Evolutionary conservation across 2,113 vertebrate genomes (phyloP), one percentile per base, ranked within the genome.

Genomic region (Chroicocephalus ridibundus): DNA sequence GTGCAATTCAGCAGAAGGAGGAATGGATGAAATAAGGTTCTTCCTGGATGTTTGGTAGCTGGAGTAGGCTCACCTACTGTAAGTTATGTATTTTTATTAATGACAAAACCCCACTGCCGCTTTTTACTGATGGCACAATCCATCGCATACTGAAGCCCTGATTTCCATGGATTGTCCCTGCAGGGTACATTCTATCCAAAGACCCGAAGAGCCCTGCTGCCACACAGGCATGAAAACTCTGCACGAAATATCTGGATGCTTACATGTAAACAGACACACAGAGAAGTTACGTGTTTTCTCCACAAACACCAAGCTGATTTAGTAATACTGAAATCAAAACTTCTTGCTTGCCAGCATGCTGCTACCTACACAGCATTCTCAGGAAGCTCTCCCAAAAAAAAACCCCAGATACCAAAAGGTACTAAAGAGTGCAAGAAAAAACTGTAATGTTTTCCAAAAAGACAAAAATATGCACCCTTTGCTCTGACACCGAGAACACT

Each of bases 131-230:
- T 47, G 66, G 62, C 46, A 71, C 42, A 61, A 62, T 27, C 40
- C 8, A 31, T 21, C 0, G 0, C 34, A 14, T 36, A 34, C 49
- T 9, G 38, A 64, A 91, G 2, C 8, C 1, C 2, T 46, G 9
- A 62, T 54, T 92, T 84, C 77, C 26, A 51, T 38, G 52, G 44
- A 12, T 26, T 60, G 34, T 40, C 16, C 40, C 84, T 79, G 57
- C 34, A 90, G 66, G 51, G 61, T n/a, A 27, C 12, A 13, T 58
- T 88, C 0, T 0, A 49, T n/a, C 49, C 66, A 61, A 76, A 64
- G 52, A 69, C 15, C 12, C 6, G 1, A 32, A 72, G 9, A 92
- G 61, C n/a, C 36, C 44, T 71, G 51, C 65, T 89, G 61, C 75
- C 54, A 79, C 54, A 49, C 20, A 49, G 32, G 26, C 58, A 64